phyloP scores from a whole-genome alignment of 2,113 vertebrate species.

The Protobothrops mucrosquamatus region DNA sequence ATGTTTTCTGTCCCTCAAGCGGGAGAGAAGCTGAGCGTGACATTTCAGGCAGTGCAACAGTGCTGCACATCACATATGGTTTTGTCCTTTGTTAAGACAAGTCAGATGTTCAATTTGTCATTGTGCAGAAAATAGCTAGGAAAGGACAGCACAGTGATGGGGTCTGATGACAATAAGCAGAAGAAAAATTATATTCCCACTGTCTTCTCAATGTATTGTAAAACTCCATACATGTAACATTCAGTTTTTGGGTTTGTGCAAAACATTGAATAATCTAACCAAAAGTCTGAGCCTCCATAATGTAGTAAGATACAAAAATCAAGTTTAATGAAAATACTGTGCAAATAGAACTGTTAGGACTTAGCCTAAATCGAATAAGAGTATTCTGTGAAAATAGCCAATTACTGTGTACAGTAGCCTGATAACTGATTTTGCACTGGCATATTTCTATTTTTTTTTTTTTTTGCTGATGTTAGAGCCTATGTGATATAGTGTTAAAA shows the following conservation, averaged over 20 bases:
- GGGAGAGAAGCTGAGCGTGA: not conserved
- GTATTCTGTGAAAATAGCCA: not conserved
- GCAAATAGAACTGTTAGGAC: not conserved
- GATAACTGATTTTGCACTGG: not conserved
- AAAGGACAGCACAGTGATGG: not conserved
- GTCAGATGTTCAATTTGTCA: not conserved
- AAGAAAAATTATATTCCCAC: not conserved
- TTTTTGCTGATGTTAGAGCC: not conserved
- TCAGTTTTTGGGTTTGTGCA: not conserved
- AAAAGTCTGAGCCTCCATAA: not conserved
- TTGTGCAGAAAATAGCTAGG: not conserved
- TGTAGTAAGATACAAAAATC: not conserved
- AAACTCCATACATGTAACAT: not conserved
- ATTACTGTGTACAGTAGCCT: not conserved
- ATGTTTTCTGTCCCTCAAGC: not conserved
- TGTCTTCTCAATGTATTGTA: not conserved
- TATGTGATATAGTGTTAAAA: not conserved
- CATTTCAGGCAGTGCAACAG: not conserved
- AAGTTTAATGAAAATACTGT: not conserved
- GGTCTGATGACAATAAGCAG: not conserved
- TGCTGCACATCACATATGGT: rapidly evolving
- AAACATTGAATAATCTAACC: not conserved
- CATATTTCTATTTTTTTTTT: not conserved
- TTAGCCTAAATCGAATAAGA: not conserved
- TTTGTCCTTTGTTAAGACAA: not conserved